A percentile compares a stretch with the other conserved stretches of the same genome.
phyloP scores from a whole-genome alignment of 2,797 vertebrate species.

The Lates japonicus region DNA sequence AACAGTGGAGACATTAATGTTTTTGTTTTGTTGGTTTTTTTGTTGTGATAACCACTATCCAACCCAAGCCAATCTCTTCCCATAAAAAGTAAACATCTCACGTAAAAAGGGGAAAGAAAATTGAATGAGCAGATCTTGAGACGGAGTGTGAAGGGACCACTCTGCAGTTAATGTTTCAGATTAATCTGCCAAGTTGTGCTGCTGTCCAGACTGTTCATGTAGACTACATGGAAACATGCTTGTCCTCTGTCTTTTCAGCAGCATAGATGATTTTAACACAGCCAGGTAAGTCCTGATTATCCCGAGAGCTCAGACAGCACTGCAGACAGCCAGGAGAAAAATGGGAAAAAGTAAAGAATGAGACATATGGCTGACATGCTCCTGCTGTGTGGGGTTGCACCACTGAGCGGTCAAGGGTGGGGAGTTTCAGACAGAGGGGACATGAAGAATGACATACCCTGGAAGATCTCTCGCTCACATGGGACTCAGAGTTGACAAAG shows the following conservation, averaged over 20 bases:
- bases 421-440: constrained; percentile 64
- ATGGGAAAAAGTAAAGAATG: constrained; percentile 68
- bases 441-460: constrained; percentile 75
- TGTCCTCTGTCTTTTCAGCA: constrained; percentile 47
- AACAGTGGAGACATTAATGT: constrained; percentile 28
- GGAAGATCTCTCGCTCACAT: constrained; percentile 72
- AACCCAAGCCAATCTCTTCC: constrained; percentile 38
- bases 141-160: constrained; percentile 41
- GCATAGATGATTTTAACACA: constrained; percentile 70
- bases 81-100: constrained; percentile 42
- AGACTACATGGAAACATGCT: constrained; percentile 66
- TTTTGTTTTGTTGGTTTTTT: constrained; percentile 20
- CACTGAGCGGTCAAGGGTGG: constrained; percentile 68
- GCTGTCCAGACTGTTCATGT: constrained; percentile 52
- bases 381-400: constrained; percentile 63
- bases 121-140: constrained; percentile 62
- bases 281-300: constrained; percentile 59
- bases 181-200: constrained; percentile 51
- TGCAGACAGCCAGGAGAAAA: constrained; percentile 62
- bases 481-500: constrained; percentile 76
- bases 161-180: constrained; percentile 67
- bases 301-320: constrained; percentile 48
- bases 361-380: constrained; percentile 74
- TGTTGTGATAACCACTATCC: constrained; percentile 24
- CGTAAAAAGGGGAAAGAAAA: constrained; percentile 59